phyloP scores from a whole-genome alignment of 2,113 vertebrate species.

The Delphinus delphis region DNA sequence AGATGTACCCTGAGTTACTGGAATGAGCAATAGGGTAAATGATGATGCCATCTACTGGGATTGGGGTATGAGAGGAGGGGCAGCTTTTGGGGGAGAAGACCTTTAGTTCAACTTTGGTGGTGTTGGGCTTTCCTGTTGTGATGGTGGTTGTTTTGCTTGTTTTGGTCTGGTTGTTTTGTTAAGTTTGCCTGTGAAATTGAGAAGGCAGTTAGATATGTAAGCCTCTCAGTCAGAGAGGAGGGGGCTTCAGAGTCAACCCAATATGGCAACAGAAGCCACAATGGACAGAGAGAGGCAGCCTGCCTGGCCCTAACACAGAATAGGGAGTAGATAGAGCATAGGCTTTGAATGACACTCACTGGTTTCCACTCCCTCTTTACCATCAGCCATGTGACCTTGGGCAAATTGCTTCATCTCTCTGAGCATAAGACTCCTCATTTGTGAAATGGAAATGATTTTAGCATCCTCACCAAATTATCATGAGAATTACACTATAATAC shows the following conservation, averaged over 20 bases:
- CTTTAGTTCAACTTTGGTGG: background rate
- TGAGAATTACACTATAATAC: background rate
- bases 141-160: background rate
- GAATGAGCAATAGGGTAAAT: background rate
- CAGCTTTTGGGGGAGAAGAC: background rate
- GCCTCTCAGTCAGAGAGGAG: background rate
- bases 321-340: background rate
- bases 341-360: background rate
- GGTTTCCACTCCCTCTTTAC: background rate
- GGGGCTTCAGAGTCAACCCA: background rate
- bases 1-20: background rate
- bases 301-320: background rate
- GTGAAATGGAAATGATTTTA: slow-evolving; percentile 11
- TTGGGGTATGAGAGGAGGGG: background rate
- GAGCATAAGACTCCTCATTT: background rate
- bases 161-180: background rate
- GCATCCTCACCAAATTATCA: background rate
- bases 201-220: background rate
- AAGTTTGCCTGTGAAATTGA: background rate
- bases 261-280: background rate
- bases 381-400: background rate
- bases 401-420: background rate
- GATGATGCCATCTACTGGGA: background rate
- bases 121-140: background rate
- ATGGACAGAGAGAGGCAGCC: background rate